Conservation (phyloP, 30 jellyfish, hydroid and myxozoan genomes). For the Hydra vulgaris region DNA sequence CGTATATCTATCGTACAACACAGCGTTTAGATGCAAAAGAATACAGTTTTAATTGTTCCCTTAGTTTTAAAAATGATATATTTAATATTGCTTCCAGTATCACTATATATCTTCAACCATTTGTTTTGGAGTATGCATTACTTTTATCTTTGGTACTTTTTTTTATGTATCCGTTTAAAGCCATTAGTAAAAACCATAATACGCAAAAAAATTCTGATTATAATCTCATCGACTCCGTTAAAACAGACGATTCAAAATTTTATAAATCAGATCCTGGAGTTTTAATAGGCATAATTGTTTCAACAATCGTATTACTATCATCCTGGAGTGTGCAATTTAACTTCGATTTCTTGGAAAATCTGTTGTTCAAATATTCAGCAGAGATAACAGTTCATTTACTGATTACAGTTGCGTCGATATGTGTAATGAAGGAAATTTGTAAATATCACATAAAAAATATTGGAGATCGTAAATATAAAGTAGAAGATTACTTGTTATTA, state of each 20-base stretch:
- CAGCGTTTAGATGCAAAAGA: not conserved
- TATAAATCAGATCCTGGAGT: constrained; percentile 30
- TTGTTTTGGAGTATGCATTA: constrained; percentile 15
- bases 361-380: constrained; percentile 3
- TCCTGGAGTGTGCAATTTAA: constrained; percentile 20
- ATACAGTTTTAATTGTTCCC: constrained; percentile 15
- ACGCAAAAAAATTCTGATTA: constrained; percentile 9
- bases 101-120: constrained; percentile 10
- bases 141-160: constrained; percentile 4
- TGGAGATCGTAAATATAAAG: constrained; percentile 11
- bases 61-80: constrained; percentile 11
- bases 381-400: constrained; percentile 14
- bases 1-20: constrained; percentile 1
- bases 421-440: constrained; percentile 4
- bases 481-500: constrained; percentile 17
- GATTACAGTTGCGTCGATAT: not conserved
- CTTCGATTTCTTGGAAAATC: constrained; percentile 2
- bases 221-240: constrained; percentile 12
- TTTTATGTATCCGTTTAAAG: constrained; percentile 17
- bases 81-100: constrained; percentile 1
- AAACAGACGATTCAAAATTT: constrained; percentile 17
- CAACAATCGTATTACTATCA: constrained; percentile 8
- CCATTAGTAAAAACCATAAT: not conserved
- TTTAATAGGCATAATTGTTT: constrained; percentile 13
- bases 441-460: constrained; percentile 1